Conservation (phyloP, 2,888 invertebrate species). For the Drosophila formosana region DNA sequence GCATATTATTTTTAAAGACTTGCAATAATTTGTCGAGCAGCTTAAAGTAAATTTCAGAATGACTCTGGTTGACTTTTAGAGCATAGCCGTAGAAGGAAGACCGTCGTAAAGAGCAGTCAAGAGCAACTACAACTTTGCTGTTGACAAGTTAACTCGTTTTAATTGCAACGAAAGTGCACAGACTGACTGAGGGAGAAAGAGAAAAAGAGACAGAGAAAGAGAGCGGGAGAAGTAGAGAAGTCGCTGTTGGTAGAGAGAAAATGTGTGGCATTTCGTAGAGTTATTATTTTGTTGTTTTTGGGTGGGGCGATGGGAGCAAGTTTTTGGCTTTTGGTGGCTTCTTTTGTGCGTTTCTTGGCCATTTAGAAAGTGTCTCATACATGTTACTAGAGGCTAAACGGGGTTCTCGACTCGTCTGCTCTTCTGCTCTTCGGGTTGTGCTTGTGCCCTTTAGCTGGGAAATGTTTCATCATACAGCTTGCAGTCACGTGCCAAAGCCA, state of each 20-base stretch:
- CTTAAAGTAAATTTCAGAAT: conserved; percentile 3
- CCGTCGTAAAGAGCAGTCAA: conserved; percentile 2
- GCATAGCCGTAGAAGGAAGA: conserved; percentile 7
- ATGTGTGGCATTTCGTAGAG: conserved; percentile 47
- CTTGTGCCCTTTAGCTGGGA: conserved; percentile 8
- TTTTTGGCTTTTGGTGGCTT: conserved; percentile 34
- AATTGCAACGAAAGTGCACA: conserved; percentile 65
- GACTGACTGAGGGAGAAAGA: not conserved
- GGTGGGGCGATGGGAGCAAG: conserved; percentile 41
- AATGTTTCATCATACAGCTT: conserved; percentile 45
- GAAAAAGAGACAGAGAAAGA: not conserved
- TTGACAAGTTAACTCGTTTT: conserved; percentile 54
- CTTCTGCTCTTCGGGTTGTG: too few species aligned
- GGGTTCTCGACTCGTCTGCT: conserved; percentile 37
- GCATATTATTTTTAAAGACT: not conserved
- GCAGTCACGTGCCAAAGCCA: conserved; percentile 61
- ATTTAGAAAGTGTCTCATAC: conserved; percentile 55
- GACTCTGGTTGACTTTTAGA: not conserved
- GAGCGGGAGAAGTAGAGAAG: not conserved
- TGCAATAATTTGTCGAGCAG: not conserved
- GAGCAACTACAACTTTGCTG: conserved; percentile 8
- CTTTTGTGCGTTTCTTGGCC: conserved; percentile 38
- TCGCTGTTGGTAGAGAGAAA: conserved; percentile 39
- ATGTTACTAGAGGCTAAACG: conserved; percentile 20
- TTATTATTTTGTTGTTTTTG: conserved; percentile 12